Conservation (phyloP, 2,113 vertebrate species). For the Fulmarus glacialis region DNA sequence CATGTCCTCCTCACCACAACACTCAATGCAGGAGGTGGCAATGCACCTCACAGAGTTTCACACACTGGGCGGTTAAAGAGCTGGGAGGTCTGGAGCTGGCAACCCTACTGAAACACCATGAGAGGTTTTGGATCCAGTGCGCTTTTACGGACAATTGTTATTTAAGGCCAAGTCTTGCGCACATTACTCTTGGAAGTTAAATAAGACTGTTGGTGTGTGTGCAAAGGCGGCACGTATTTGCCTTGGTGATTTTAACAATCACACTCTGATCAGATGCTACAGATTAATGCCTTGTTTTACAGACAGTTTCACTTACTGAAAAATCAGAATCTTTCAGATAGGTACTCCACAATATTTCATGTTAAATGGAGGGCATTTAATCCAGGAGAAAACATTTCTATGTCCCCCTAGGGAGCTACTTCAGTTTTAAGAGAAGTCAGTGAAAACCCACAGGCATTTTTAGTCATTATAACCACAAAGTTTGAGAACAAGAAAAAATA, state of each 20-base stretch:
- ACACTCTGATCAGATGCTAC: not conserved
- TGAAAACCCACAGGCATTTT: conserved; percentile 45
- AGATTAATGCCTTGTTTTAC: not conserved
- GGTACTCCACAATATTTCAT: not conserved
- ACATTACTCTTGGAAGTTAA: not conserved
- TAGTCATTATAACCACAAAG: conserved; percentile 24
- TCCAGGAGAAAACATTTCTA: not conserved
- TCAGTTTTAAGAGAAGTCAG: conserved; percentile 10
- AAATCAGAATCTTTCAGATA: not conserved
- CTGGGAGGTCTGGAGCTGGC: not conserved
- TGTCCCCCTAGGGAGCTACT: not conserved
- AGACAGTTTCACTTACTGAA: not conserved
- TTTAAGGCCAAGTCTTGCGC: not conserved
- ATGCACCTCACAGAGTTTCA: not conserved
- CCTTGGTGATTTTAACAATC: not conserved
- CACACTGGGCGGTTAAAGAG: not conserved
- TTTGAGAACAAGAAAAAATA: not conserved
- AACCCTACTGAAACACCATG: not conserved
- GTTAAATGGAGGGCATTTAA: not conserved
- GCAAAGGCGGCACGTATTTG: not conserved
- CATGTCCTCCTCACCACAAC: not conserved
- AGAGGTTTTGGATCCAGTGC: not conserved
- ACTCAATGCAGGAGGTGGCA: not conserved
- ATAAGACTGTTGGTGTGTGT: not conserved
- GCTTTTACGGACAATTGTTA: not conserved